Base-by-base conservation (phyloP, 2,113 vertebrate species). In the Lepus timidus region DNA sequence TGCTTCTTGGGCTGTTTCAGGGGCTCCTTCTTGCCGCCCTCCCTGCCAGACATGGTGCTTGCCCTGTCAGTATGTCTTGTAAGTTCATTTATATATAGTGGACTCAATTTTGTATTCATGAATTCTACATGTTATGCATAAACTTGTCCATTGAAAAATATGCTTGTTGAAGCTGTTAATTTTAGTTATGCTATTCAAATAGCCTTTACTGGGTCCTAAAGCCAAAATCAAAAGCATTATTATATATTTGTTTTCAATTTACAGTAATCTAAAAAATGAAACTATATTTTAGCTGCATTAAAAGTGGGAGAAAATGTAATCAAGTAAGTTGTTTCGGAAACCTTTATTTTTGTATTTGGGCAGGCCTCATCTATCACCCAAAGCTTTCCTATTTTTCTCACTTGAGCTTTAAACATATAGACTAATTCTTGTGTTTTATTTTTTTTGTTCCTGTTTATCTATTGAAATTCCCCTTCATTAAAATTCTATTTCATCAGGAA, bases 241-340 rank as follows among this genome's bases (percentile, higher is more conserved):
- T 78, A 96, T 88, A 39, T 22, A 82, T 52, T 92, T 93, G 17
- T 89, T 90, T 89, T 80, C 12, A 81, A 89, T 5, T 81, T 76
- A 44, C 3, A 91, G 19, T 81, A 68, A 84, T 70, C 52, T 74
- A 93, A 94, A 44, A 96, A 96, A 55, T 88, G 17, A 93, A 95
- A 33, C 73, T 49, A 80, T 82, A 6, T 67, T 39, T 89, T 76
- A 33, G 25, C n/a, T 79, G 6, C 22, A 36, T 93, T 52, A 90
- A 68, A 83, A 95, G 39, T 39, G 17, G 16, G 12, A 84, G 29
- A 62, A 81, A 55, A 73, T 62, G 44, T 81, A 13, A 93, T 29
- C 27, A 81, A 78, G 31, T 61, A 36, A 88, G 79, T 80, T 49
- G 23, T 51, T 85, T 31, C 0, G 19, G 23, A 85, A 70, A 58